These are phyloP conservation scores for Nyctibius bracteatus DNA, from an alignment of 2,113 vertebrate genomes.

Conservation along the genomic window DNA sequence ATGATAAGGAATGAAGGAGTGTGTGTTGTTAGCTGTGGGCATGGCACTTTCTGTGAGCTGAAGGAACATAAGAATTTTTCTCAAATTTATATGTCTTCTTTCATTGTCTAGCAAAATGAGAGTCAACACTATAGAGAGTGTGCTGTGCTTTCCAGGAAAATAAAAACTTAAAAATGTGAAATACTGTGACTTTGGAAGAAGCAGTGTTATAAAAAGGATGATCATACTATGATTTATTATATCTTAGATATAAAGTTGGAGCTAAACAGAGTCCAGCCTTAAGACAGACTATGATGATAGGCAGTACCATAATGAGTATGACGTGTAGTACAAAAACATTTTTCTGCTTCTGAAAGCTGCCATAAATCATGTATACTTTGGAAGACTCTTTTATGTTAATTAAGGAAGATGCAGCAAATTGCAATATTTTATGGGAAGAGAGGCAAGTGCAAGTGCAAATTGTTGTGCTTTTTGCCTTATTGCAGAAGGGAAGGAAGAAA, in stretches of 20 bases:
- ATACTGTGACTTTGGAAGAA: neutral
- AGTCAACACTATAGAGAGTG: neutral
- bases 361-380: slow-evolving; percentile 46
- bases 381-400: slow-evolving; percentile 49
- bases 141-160: neutral
- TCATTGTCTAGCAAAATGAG: neutral
- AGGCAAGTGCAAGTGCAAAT: slow-evolving; percentile 30
- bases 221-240: neutral
- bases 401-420: slow-evolving; percentile 42
- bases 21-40: neutral
- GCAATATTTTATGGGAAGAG: slow-evolving; percentile 30
- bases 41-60: neutral
- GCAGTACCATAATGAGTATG: slow-evolving; percentile 8
- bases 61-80: neutral
- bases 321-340: slow-evolving; percentile 14
- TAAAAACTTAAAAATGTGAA: neutral
- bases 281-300: neutral
- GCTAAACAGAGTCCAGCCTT: neutral
- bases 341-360: slow-evolving; percentile 42
- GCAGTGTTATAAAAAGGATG: neutral
- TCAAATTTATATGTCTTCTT: neutral
- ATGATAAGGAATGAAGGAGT: neutral
- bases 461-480: slow-evolving; percentile 58
- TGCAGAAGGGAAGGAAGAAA: neutral
- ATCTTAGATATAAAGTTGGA: neutral